Percentiles rank a stretch among this genome's conserved stretches.
Evolutionary conservation across 2,113 vertebrate species (phyloP).

Genomic region (Dicaeum eximium): DNA sequence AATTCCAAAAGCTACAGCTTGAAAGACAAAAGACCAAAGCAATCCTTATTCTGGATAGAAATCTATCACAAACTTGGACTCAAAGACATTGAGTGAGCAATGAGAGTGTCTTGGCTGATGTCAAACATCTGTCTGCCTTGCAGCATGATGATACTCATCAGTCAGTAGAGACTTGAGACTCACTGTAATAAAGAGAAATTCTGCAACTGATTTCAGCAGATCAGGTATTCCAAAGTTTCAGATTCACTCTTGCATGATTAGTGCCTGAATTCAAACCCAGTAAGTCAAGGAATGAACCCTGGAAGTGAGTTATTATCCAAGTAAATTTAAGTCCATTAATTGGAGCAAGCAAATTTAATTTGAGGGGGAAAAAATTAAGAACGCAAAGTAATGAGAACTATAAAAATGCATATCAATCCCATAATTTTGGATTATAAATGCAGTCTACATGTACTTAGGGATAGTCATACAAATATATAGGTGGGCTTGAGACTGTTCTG

Average conservation of each 20-base stretch:
- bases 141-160: not conserved
- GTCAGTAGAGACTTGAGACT: not conserved
- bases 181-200: not conserved
- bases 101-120: not conserved
- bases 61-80: not conserved
- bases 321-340: not conserved
- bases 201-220: not conserved
- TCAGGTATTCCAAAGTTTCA: not conserved
- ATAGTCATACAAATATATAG: not conserved
- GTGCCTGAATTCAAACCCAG: not conserved
- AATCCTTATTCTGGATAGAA: not conserved
- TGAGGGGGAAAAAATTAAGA: not conserved
- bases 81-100: not conserved
- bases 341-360: not conserved
- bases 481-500: not conserved
- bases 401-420: not conserved
- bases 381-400: accelerated
- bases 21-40: not conserved
- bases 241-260: not conserved
- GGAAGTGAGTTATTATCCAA: not conserved
- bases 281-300: not conserved
- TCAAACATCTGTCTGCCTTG: not conserved
- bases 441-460: not conserved
- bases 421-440: not conserved
- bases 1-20: not conserved